These are phyloP conservation scores for Aphrophora alni DNA, from an alignment of 2,888 invertebrate species.

Conservation along the genomic window DNA sequence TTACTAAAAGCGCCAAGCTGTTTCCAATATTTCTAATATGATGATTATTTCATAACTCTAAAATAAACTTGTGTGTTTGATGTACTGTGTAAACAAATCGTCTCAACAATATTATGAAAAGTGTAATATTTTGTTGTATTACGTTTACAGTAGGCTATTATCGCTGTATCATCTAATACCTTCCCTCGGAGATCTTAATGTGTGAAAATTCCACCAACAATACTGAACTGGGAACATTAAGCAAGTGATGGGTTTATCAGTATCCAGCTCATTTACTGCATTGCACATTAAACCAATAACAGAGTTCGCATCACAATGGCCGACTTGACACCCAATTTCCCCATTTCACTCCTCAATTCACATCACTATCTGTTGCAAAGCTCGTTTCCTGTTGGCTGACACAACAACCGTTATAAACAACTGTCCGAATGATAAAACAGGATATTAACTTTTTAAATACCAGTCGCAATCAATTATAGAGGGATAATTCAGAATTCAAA, in stretches of 20 bases:
- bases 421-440: no score
- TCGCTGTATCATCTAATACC: neutral
- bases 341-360: slow-evolving; percentile 6
- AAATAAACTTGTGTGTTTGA: no score
- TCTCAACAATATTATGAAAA: no score
- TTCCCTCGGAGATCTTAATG: neutral
- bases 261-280: slow-evolving; percentile 4
- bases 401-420: neutral
- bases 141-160: no score
- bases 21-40: no score
- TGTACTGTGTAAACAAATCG: no score
- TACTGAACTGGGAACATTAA: neutral
- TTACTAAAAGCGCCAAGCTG: no score
- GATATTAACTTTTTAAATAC: no score
- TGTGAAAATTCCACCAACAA: slow-evolving; percentile 1
- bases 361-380: neutral
- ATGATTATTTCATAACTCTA: no score
- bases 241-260: neutral
- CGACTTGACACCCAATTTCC: slow-evolving; percentile 9
- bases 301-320: slow-evolving; percentile 6
- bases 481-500: no score
- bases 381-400: neutral
- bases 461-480: no score
- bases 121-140: no score
- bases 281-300: slow-evolving; percentile 6